Evolutionary conservation across 2,797 vertebrate genomes (phyloP), one percentile per base, ranked within the genome.

Genomic region (Alectoris magna): DNA sequence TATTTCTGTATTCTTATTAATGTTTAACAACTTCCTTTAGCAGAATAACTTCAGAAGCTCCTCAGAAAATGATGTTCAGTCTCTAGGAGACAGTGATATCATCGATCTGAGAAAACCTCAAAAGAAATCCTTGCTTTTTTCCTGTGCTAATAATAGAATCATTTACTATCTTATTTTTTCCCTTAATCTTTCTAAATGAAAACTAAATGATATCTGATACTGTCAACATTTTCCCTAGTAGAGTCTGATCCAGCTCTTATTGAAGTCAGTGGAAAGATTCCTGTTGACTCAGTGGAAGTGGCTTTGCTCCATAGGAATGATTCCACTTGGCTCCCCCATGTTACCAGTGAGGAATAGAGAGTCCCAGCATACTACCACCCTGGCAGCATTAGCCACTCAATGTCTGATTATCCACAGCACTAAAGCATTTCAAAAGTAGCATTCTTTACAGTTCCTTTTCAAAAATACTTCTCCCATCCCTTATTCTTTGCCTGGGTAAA

Each of bases 181-280:
- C 94, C 92, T 88, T 88, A 90, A 95, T 93, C 74, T 90, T 95
- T 73, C 85, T 95, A 96, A 95, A 96, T 90, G 87, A 95, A 95
- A 96, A 95, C 68, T 87, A 93, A 95, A 94, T 1, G 64, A 77
- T 93, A 96, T 88, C 58, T 82, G 77, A 95, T 88, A 88, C 77
- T 87, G 85, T 93, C 93, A 96, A 95, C 92, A 96, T 96, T 95
- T 96, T 96, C 93, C 95, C 83, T 88, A 96, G 92, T 90, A 91
- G 93, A 95, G 90, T 68, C 91, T 11, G 27, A 87, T 96, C 92
- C 94, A 92, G 64, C 64, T 92, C 77, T 60, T 92, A 89, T 94
- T 93, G 88, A 95, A 96, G 85, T 95, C 94, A 96, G 92, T 95
- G 94, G 96, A 96, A 96, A 96, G 85, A 95, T 90, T 96, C 68